These are phyloP conservation scores for Oxyruncus cristatus DNA, from an alignment of 2,113 vertebrate genomes.

Conservation along the genomic window DNA sequence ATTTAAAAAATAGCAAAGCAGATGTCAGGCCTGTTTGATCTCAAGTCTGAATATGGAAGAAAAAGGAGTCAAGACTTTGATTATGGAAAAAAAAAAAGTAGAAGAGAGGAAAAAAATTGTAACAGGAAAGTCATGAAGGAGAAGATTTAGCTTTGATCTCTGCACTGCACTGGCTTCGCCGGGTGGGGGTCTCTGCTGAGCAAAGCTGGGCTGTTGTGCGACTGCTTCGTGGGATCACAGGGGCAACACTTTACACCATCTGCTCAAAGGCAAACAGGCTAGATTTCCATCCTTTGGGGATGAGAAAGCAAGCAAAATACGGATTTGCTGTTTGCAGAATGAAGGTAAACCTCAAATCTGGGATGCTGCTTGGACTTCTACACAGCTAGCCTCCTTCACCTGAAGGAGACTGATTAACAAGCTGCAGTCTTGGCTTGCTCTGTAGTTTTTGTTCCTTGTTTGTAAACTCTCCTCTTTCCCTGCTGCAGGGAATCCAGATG, in stretches of 20 bases:
- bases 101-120: conserved; percentile 22
- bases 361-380: conserved; percentile 24
- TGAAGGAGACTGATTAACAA: background rate
- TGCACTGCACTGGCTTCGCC: background rate
- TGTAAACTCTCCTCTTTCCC: background rate
- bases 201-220: background rate
- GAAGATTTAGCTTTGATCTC: conserved; percentile 75
- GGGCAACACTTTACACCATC: conserved; percentile 34
- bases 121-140: conserved; percentile 63
- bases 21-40: conserved; percentile 76
- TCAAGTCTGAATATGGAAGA: conserved; percentile 62
- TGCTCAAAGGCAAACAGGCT: background rate
- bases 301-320: conserved; percentile 19
- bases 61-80: conserved; percentile 67
- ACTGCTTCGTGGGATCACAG: background rate
- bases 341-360: conserved; percentile 21
- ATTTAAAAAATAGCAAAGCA: conserved; percentile 56
- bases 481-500: conserved; percentile 12
- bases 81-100: conserved; percentile 49
- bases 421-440: conserved; percentile 5
- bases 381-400: conserved; percentile 26
- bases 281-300: conserved; percentile 41
- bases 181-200: background rate
- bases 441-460: conserved; percentile 48
- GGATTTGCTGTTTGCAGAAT: conserved; percentile 40